Percentiles rank a stretch among this genome's conserved stretches.
phyloP scores from a whole-genome alignment of 2,113 vertebrate genomes.

The Silurus asotus region DNA sequence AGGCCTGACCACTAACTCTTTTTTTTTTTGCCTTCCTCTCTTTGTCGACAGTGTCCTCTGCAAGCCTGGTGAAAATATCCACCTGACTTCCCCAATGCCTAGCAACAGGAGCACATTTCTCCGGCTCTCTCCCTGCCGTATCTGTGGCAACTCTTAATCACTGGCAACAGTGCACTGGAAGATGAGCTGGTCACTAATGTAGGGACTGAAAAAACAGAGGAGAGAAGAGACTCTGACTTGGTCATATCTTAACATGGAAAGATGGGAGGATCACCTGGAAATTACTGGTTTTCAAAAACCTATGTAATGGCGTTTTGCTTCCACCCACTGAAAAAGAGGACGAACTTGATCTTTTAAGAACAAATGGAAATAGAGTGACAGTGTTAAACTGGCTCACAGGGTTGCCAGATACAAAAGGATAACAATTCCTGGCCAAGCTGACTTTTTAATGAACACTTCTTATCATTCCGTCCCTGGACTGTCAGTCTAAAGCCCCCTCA shows the following conservation, averaged over 20 bases:
- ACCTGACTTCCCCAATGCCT: slow-evolving; percentile 75
- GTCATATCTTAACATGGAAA: slow-evolving; percentile 26
- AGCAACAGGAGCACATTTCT: slow-evolving; percentile 80
- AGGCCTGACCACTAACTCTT: slow-evolving; percentile 39
- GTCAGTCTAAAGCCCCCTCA: background rate
- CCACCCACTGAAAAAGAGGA: slow-evolving; percentile 6
- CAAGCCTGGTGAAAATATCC: slow-evolving; percentile 94
- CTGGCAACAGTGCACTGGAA: slow-evolving; percentile 60
- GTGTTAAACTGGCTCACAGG: background rate
- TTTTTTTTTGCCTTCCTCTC: slow-evolving; percentile 30
- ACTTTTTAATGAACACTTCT: background rate
- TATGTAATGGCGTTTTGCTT: slow-evolving; percentile 68
- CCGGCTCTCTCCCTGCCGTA: slow-evolving; percentile 67
- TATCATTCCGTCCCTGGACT: background rate
- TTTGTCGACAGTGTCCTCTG: slow-evolving; percentile 86
- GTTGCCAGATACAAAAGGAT: background rate
- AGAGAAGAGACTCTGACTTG: slow-evolving; percentile 25
- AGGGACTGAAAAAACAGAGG: slow-evolving; percentile 42
- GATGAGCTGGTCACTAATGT: slow-evolving; percentile 70
- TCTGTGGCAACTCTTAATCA: slow-evolving; percentile 72
- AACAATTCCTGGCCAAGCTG: background rate
- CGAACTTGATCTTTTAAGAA: slow-evolving; percentile 37
- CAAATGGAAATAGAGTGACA: slow-evolving; percentile 35
- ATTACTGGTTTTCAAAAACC: slow-evolving; percentile 52
- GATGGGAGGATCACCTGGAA: slow-evolving; percentile 51